Evolutionary conservation across 1,140 invertebrate genomes (phyloP), one percentile per base, ranked within the genome.

Genomic region (Drosophila erecta): DNA sequence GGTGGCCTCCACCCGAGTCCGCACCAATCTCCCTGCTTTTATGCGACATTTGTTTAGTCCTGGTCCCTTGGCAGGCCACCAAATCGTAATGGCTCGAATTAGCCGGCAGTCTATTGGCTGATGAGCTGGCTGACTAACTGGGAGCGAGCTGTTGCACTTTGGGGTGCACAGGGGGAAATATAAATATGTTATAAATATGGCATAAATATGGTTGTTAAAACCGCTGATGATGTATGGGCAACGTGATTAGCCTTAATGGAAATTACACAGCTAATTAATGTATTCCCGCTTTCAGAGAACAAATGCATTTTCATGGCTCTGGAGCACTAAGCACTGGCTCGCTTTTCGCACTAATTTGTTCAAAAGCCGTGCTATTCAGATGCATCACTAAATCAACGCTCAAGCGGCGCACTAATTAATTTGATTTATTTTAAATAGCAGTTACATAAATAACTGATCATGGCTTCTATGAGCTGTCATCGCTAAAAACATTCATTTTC

Each of bases 21-120:
- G 12, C 27, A 15, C 35, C 33, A 66, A 43, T 38, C 37, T 20
- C 55, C 57, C 60, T 65, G 49, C 67, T 72, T 66, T 79, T 72
- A 77, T 81, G 75, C 38, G 59, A 53, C 41, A 74, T 83, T 74
- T 74, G 69, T 78, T 67, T 62, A 65, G 80, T 69, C 74, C 17
- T 35, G 61, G 76, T 47, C 61, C 41, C 54, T 80, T 84, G 80
- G 80, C 81, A 85, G 69, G 49, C 37, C 44, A 66, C 81, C 80
- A 84, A 65, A 50, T 57, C 44, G 61, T 67, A 80, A 85, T 76
- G 73, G 58, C 57, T 30, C 22, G 70, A 73, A 73, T 62, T 62
- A 72, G 70, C 40, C 41, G 37, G 30, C 40, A 61, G 56, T 50
- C 37, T 55, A 69, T 67, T 30, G 65, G n/a, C 37, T 67, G 65